These are phyloP conservation scores for Zosterops pallidus DNA, from an alignment of 2,113 vertebrate genomes.

Conservation along the genomic window DNA sequence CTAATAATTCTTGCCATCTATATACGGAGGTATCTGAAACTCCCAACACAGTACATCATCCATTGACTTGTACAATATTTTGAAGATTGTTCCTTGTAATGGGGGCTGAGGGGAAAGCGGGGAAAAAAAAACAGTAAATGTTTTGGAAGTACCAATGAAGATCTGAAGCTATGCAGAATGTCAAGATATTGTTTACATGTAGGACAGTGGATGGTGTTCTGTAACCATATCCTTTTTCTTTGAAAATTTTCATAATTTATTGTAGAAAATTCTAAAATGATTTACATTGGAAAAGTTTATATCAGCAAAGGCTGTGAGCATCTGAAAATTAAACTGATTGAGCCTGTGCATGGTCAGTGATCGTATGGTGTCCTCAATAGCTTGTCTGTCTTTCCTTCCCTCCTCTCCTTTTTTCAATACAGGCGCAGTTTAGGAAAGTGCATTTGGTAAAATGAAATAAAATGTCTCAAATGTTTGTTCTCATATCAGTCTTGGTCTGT, in stretches of 20 bases:
- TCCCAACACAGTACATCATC: constrained; percentile 52
- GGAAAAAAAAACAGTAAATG: neutral
- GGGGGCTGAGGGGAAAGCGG: neutral
- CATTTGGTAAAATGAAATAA: constrained; percentile 76
- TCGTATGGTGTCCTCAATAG: constrained; percentile 73
- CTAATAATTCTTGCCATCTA: constrained; percentile 65
- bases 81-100: constrained; percentile 6
- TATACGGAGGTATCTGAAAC: constrained; percentile 51
- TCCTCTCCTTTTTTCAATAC: constrained; percentile 72
- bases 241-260: constrained; percentile 60
- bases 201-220: constrained; percentile 73
- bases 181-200: constrained; percentile 43
- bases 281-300: constrained; percentile 67
- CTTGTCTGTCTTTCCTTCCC: constrained; percentile 75
- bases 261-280: constrained; percentile 55
- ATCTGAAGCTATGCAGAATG: neutral
- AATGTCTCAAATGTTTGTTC: constrained; percentile 74
- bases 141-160: neutral
- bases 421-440: constrained; percentile 81
- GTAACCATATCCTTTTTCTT: constrained; percentile 47
- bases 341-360: constrained; percentile 80
- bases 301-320: constrained; percentile 73
- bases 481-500: constrained; percentile 74
- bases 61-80: constrained; percentile 59
- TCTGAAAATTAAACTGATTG: constrained; percentile 74